A percentile compares a stretch with the other conserved stretches of the same genome.
Conservation (phyloP, 2,888 invertebrate genomes). For the Mimumesa dahlbomi region DNA sequence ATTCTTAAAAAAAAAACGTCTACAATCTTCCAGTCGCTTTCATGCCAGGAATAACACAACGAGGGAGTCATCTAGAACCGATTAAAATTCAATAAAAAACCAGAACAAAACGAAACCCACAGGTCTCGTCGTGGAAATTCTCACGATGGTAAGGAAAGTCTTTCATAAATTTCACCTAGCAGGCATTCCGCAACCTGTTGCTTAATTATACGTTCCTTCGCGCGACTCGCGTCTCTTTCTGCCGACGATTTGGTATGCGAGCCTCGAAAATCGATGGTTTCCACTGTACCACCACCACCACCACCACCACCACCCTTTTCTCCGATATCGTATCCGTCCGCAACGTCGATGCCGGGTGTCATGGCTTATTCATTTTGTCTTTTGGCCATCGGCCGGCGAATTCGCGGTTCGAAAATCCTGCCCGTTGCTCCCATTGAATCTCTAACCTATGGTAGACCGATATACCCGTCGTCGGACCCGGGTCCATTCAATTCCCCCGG, state of each 20-base stretch:
- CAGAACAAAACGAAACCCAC: too few relatives aligned
- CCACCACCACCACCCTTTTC: too few relatives aligned
- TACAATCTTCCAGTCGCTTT: background rate
- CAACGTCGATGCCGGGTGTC: too few relatives aligned
- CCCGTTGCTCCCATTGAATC: conserved; percentile 26
- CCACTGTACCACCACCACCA: too few relatives aligned
- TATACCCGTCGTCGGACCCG: conserved; percentile 17
- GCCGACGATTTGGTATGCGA: conserved; percentile 25
- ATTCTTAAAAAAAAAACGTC: conserved; percentile 1
- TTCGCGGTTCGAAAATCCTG: conserved; percentile 38
- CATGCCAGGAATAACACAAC: conserved; percentile 2
- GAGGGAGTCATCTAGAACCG: background rate
- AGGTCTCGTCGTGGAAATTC: too few relatives aligned
- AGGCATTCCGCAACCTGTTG: conserved; percentile 51
- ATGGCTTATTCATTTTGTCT: conserved; percentile 10
- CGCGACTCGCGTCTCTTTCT: conserved; percentile 9
- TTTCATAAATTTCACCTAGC: conserved; percentile 30
- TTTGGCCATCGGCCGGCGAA: conserved; percentile 6
- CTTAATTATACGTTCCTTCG: conserved; percentile 44
- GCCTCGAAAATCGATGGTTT: conserved; percentile 29
- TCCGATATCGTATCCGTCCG: too few relatives aligned
- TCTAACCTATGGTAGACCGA: conserved; percentile 32
- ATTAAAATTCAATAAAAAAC: conserved; percentile 39
- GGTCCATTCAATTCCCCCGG: conserved; percentile 44
- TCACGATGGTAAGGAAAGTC: too few relatives aligned